These are phyloP conservation scores for Trichomycterus rosablanca DNA, from an alignment of 2,113 vertebrate genomes.

Conservation along the genomic window DNA sequence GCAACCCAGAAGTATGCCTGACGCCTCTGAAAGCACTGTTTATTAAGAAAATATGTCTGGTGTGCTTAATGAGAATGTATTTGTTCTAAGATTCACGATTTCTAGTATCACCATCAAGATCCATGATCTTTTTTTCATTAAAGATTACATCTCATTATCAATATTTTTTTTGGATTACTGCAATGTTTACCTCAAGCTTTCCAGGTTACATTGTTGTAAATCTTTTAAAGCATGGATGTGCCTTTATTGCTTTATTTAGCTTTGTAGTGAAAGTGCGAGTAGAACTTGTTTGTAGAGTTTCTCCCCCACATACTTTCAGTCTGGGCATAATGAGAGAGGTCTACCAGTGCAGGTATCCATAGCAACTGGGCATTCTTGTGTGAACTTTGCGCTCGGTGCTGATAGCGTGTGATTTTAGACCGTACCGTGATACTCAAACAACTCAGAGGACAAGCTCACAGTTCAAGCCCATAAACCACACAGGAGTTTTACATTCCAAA, in stretches of 20 bases:
- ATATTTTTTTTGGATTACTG: too few relatives aligned
- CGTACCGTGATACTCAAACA: conserved; percentile 29
- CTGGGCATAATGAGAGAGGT: conserved; percentile 51
- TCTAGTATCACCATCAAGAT: background rate
- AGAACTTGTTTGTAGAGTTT: background rate
- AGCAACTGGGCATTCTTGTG: conserved; percentile 53
- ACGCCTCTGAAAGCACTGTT: background rate
- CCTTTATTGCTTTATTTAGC: conserved; percentile 11
- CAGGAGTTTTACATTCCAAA: conserved; percentile 21
- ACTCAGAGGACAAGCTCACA: background rate
- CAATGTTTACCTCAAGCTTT: conserved; percentile 28
- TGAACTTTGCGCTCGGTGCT: conserved; percentile 60
- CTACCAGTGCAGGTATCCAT: conserved; percentile 51
- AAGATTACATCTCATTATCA: too few relatives aligned
- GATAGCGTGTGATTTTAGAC: conserved; percentile 58
- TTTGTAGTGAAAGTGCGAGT: too few relatives aligned
- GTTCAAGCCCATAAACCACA: conserved; percentile 17
- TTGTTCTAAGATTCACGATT: too few relatives aligned
- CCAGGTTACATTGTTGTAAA: conserved; percentile 10
- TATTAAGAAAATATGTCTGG: background rate
- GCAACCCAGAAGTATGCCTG: conserved; percentile 1
- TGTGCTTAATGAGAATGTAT: conserved; percentile 1
- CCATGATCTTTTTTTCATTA: too few relatives aligned
- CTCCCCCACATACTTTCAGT: conserved; percentile 43
- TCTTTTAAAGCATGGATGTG: background rate